Conservation (phyloP, 2,113 vertebrate genomes). For the Datnioides undecimradiatus region DNA sequence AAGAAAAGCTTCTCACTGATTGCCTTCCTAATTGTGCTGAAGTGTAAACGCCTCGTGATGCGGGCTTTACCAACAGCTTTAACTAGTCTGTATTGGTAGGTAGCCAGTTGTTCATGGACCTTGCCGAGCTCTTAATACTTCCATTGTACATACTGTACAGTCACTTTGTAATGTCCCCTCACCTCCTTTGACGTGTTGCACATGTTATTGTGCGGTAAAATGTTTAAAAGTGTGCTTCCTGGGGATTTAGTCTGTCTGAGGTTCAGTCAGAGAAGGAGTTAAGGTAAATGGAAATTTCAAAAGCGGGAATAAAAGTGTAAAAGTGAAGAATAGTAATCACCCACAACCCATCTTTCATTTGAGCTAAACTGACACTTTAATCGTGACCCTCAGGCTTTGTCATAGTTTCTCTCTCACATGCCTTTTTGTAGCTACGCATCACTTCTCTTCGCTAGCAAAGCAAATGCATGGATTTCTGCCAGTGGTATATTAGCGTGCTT, state of each 20-base stretch:
- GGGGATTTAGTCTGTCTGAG: constrained; percentile 13
- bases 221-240: constrained; percentile 30
- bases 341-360: constrained; percentile 1
- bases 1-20: constrained; percentile 46
- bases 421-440: neutral
- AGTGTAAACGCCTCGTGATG: constrained; percentile 43
- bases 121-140: constrained; percentile 35
- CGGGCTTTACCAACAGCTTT: constrained; percentile 34
- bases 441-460: neutral
- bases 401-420: neutral
- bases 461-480: neutral
- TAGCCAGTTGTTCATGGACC: constrained; percentile 26
- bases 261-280: neutral
- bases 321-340: neutral
- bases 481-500: neutral
- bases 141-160: constrained; percentile 47
- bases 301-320: constrained; percentile 2
- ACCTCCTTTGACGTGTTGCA: constrained; percentile 27
- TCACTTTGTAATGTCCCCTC: constrained; percentile 34
- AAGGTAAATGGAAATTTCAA: neutral
- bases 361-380: neutral
- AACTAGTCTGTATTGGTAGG: constrained; percentile 20
- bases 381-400: neutral
- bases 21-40: constrained; percentile 55
- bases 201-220: constrained; percentile 45